Percentiles rank a stretch among this genome's conserved stretches.
These are phyloP conservation scores for Argopecten irradians DNA, from an alignment of 1,140 invertebrate species.

Conservation along the genomic window DNA sequence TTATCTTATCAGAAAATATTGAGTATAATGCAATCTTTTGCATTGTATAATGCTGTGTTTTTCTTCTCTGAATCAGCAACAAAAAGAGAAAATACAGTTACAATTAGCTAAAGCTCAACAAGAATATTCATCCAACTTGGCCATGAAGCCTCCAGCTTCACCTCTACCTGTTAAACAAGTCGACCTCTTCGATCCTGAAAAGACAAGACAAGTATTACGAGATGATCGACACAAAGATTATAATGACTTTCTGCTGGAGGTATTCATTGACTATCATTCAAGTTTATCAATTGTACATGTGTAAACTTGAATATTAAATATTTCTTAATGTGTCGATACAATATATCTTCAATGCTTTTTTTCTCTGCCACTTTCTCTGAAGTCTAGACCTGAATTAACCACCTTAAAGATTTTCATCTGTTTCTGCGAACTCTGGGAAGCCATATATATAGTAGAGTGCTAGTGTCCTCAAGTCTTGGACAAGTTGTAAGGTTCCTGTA, in stretches of 20 bases:
- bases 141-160: not conserved
- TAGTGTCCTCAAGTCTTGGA: no score
- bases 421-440: no score
- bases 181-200: not conserved
- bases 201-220: not conserved
- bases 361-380: not conserved
- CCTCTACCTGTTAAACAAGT: not conserved
- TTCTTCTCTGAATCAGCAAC: conserved; percentile 9
- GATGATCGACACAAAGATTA: not conserved
- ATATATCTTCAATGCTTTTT: not conserved
- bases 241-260: not conserved
- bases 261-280: not conserved
- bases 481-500: no score
- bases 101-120: not conserved
- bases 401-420: not conserved
- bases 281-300: not conserved
- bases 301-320: not conserved
- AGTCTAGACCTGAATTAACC: not conserved
- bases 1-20: not conserved
- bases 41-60: not conserved
- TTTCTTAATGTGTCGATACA: not conserved
- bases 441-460: no score
- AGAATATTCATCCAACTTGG: not conserved
- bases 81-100: not conserved
- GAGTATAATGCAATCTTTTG: not conserved